phyloP scores from a whole-genome alignment of 1,140 invertebrate genomes.

The Monomorium pharaonis region DNA sequence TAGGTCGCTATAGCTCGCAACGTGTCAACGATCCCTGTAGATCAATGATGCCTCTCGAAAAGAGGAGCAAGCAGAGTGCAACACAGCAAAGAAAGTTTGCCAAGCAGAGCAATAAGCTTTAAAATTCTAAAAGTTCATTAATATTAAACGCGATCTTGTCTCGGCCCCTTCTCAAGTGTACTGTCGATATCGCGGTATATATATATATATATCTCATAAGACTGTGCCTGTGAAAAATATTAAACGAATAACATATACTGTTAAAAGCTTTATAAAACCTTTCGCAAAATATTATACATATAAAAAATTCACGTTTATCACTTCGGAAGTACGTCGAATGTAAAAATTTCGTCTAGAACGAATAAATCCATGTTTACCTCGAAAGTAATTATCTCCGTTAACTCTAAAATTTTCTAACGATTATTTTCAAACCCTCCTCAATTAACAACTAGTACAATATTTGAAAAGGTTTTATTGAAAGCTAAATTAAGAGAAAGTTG shows the following conservation, averaged over 20 bases:
- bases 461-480: not conserved
- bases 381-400: not conserved
- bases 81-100: constrained; percentile 7
- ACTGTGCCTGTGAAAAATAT: not conserved
- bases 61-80: not conserved
- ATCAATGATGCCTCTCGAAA: not conserved
- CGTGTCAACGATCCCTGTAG: constrained; percentile 24
- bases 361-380: not conserved
- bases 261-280: not conserved
- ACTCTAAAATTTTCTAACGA: not conserved
- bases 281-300: not conserved
- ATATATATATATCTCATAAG: constrained; percentile 20
- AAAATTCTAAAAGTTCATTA: constrained; percentile 41
- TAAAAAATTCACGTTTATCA: not conserved
- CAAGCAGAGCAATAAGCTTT: not conserved
- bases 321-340: not conserved
- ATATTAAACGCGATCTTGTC: constrained; percentile 37
- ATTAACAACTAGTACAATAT: not conserved
- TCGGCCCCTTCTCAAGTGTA: not conserved
- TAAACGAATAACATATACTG: not conserved
- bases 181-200: constrained; percentile 9
- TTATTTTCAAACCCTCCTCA: not conserved
- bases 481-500: no score
- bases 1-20: not conserved
- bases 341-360: not conserved